Percentiles rank a stretch among this genome's conserved stretches.
phyloP scores from a whole-genome alignment of 2,797 vertebrate genomes.

The Clarias platycephalus region DNA sequence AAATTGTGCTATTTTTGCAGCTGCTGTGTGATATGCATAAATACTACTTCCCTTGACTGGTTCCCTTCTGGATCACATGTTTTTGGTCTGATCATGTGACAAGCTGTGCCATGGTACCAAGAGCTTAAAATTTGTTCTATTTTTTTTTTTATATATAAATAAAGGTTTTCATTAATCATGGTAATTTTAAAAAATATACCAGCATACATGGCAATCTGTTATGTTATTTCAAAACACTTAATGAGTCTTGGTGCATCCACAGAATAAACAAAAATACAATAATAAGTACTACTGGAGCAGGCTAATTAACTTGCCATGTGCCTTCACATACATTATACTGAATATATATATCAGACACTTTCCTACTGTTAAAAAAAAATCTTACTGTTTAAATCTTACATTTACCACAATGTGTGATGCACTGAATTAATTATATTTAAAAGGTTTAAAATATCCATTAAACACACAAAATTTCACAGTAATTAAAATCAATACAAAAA shows the following conservation, averaged over 20 bases:
- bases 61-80: not conserved
- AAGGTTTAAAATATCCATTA: not conserved
- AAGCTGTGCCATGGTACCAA: not conserved
- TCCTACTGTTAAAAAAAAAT: not conserved
- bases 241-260: not conserved
- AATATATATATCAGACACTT: not conserved
- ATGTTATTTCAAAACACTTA: not conserved
- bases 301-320: not conserved
- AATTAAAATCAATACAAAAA: not conserved
- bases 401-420: not conserved
- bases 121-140: not conserved
- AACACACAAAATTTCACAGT: not conserved
- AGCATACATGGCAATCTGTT: not conserved
- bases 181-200: not conserved
- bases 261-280: not conserved
- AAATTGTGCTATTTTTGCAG: not conserved
- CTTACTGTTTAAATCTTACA: not conserved
- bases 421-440: not conserved
- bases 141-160: not conserved
- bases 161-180: not conserved
- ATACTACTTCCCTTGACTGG: not conserved
- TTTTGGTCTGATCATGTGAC: not conserved
- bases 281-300: not conserved
- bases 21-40: not conserved
- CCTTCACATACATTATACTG: not conserved